Base-by-base conservation (phyloP, 2,888 invertebrate genomes). In the Lepetodrilus schrolli region DNA sequence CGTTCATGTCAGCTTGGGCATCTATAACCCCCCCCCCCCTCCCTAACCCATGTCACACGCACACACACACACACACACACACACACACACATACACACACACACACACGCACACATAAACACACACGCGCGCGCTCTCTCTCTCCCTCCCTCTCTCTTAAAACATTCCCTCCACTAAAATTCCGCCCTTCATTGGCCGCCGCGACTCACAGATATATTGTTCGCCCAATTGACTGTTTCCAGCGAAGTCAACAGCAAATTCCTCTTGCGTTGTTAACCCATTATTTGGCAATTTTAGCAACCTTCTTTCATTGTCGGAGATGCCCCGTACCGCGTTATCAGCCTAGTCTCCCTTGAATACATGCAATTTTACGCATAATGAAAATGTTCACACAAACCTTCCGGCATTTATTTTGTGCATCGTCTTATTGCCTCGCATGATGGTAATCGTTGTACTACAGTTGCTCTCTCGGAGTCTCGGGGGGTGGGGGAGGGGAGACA, bases 241-340 rank as follows among this genome's bases (percentile, higher is more conserved):
- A 4, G 26, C 26, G 17, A 30, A 58, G 58, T 30, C 58, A 30
- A 30, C 58, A 4, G 30, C 23, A 8, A 58, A 58, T 58, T 58
- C 34, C 26, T 30, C 13, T 13, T 58, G 58, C 58, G n/a, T 58
- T 58, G 58, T 58, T 58, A 58, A 58, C 58, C 34, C 58, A 58
- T 58, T 30, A 58, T 58, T 58, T 26, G 58, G 30, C 58, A 58
- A 58, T 30, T 58, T 58, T 17, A 20, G 26, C 23, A 13, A 34
- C 30, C 30, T 34, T 17, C 58, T 17, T 58, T 17, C 26, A 30
- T 58, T n/a, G n/a, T 26, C 23, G 10, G n/a, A 30, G 58, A 30
- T 26, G 8, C 26, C 34, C 34, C 58, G 58, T 58, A 30, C 30
- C 17, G 58, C 26, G 34, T 58, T 23, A 58, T 58, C 34, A 58